Conservation (phyloP, 2,113 vertebrate genomes). For the Eleginops maclovinus region DNA sequence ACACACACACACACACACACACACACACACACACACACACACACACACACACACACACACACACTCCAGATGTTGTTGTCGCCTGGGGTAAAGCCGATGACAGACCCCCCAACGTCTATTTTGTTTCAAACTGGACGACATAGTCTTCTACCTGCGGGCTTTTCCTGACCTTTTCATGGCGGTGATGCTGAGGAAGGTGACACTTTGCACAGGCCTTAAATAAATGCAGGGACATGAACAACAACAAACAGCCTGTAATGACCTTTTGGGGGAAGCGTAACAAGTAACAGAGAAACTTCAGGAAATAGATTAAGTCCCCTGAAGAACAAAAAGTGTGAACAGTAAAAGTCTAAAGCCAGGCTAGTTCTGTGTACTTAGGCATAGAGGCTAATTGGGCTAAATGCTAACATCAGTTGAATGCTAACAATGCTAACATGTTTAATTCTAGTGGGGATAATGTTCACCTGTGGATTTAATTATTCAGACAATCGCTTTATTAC, state of each 20-base stretch:
- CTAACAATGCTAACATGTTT: not conserved
- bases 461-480: too few species aligned
- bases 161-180: conserved; percentile 46
- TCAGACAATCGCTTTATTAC: too few species aligned
- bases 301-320: not conserved
- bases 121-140: conserved; percentile 32
- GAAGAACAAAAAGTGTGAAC: not conserved
- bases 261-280: not conserved
- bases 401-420: conserved; percentile 1
- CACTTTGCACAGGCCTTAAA: conserved; percentile 4
- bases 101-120: conserved; percentile 26
- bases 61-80: conserved; percentile 67
- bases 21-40: conserved; percentile 67
- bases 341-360: not conserved
- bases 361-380: not conserved
- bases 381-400: not conserved
- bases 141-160: conserved; percentile 47
- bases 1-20: conserved; percentile 39
- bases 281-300: not conserved
- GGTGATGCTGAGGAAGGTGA: conserved; percentile 1
- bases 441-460: not conserved
- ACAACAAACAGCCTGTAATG: not conserved
- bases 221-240: conserved; percentile 3
- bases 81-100: conserved; percentile 51
- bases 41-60: conserved; percentile 26